Evolutionary conservation across 2,888 invertebrate species (phyloP).

Genomic region (Ephialtes manifestator): DNA sequence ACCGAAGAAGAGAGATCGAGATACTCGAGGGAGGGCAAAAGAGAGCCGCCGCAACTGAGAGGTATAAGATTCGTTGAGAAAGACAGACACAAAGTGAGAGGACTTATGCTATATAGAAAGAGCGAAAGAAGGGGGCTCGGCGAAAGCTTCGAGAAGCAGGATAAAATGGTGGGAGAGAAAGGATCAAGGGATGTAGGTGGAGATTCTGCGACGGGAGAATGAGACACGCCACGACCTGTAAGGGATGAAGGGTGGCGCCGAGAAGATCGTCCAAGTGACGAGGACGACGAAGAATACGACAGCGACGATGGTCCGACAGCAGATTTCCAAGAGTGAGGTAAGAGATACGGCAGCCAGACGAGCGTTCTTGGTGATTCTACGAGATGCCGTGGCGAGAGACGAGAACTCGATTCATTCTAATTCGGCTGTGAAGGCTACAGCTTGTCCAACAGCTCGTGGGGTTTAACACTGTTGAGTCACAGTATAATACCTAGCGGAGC

Average conservation of each 20-base stretch:
- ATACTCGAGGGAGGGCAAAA: conserved; percentile 31
- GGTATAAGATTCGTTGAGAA: conserved; percentile 38
- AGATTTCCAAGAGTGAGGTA: conserved; percentile 18
- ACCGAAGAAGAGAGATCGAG: conserved; percentile 6
- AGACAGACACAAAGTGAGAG: conserved; percentile 30
- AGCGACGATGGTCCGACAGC: conserved; percentile 30
- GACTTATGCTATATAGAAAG: conserved; percentile 11
- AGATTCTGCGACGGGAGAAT: conserved; percentile 25
- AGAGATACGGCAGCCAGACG: conserved; percentile 41
- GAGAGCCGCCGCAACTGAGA: conserved; percentile 11
- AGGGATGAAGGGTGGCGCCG: conserved; percentile 24
- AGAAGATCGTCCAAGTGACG: conserved; percentile 59
- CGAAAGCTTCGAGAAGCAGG: conserved; percentile 67
- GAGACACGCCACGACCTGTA: conserved; percentile 11
- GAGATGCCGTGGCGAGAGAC: conserved; percentile 24
- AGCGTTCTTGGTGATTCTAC: background rate
- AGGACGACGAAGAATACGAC: conserved; percentile 59
- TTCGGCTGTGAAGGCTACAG: conserved; percentile 84
- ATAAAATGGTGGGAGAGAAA: conserved; percentile 70
- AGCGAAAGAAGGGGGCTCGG: conserved; percentile 48
- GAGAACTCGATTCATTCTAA: conserved; percentile 84
- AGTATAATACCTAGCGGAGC: conserved; percentile 27
- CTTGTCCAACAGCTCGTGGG: conserved; percentile 84
- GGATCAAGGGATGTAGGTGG: conserved; percentile 70
- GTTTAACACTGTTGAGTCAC: conserved; percentile 69